Evolutionary conservation across 2,888 invertebrate genomes (phyloP).

Genomic region (Pimpla rufipes): DNA sequence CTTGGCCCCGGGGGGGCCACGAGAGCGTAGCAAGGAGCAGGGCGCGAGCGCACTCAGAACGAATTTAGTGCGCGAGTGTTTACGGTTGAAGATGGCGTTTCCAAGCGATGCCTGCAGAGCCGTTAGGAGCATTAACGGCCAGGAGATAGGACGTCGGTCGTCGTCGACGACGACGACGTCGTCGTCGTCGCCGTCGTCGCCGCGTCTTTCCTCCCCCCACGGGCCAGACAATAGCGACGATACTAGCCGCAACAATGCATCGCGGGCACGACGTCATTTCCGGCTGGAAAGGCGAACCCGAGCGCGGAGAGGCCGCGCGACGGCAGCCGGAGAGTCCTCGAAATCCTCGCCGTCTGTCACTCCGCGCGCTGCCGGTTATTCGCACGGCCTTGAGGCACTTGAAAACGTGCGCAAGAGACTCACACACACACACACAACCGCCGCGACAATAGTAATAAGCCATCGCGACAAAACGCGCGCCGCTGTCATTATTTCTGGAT

Average conservation of each 20-base stretch:
- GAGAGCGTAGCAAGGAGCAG: conserved; percentile 25
- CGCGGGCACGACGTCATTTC: conserved; percentile 68
- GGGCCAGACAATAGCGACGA: conserved; percentile 75
- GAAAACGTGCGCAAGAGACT: conserved; percentile 12
- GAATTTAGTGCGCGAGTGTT: conserved; percentile 78
- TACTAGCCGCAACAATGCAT: conserved; percentile 74
- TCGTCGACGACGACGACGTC: not conserved
- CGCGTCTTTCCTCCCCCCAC: conserved; percentile 56
- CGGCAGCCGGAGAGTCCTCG: conserved; percentile 32
- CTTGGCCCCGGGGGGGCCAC: conserved; percentile 35
- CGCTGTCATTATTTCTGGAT: conserved; percentile 6
- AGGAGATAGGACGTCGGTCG: conserved; percentile 70
- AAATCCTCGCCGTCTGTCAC: conserved; percentile 48
- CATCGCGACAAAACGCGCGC: not conserved
- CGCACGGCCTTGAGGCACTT: conserved; percentile 36
- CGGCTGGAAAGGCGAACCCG: conserved; percentile 60
- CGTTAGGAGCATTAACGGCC: conserved; percentile 76
- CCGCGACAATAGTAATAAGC: conserved; percentile 41
- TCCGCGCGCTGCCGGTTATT: conserved; percentile 27
- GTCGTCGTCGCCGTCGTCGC: conserved; percentile 47
- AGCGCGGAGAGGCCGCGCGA: conserved; percentile 46
- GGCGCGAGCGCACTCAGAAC: conserved; percentile 72
- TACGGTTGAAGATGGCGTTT: conserved; percentile 76
- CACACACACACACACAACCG: no score
- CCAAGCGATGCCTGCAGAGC: conserved; percentile 48